Conservation (phyloP, 2,888 invertebrate genomes). For the Drosophila robusta region DNA sequence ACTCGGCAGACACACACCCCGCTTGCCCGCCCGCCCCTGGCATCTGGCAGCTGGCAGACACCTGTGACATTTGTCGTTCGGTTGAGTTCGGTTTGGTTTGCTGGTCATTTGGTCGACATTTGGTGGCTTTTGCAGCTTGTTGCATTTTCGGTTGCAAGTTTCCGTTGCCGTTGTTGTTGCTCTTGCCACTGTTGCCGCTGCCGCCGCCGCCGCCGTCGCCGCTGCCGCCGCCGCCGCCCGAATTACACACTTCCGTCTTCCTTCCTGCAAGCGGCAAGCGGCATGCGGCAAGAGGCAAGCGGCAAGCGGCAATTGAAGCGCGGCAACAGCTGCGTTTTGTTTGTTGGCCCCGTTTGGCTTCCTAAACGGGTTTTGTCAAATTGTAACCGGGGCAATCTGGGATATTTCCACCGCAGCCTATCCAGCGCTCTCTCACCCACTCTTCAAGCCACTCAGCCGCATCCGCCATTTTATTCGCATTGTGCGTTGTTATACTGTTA, state of each 20-base stretch:
- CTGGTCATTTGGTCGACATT: conserved; percentile 48
- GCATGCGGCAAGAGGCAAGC: background rate
- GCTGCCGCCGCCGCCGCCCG: conserved; percentile 64
- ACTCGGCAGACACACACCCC: background rate
- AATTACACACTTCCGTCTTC: conserved; percentile 74
- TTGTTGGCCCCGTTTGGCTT: conserved; percentile 42
- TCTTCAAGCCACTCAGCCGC: conserved; percentile 13
- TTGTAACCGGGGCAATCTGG: conserved; percentile 35
- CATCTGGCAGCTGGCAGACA: conserved; percentile 36
- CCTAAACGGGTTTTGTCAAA: conserved; percentile 61
- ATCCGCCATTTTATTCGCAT: conserved; percentile 14
- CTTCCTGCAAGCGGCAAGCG: conserved; percentile 52
- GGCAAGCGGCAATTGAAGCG: background rate
- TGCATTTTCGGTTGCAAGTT: conserved; percentile 47
- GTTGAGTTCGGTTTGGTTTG: conserved; percentile 27
- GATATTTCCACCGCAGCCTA: conserved; percentile 21
- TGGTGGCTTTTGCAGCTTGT: conserved; percentile 66
- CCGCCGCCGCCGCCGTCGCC: too few relatives aligned
- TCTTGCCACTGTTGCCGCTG: conserved; percentile 15
- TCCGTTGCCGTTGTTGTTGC: conserved; percentile 23
- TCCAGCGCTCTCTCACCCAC: background rate
- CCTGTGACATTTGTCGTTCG: conserved; percentile 54
- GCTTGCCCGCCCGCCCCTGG: background rate
- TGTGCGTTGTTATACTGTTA: conserved; percentile 3
- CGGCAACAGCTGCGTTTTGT: conserved; percentile 33